A percentile compares a stretch with the other conserved stretches of the same genome.
Conservation (phyloP, 2,113 vertebrate species). For the Meles meles region DNA sequence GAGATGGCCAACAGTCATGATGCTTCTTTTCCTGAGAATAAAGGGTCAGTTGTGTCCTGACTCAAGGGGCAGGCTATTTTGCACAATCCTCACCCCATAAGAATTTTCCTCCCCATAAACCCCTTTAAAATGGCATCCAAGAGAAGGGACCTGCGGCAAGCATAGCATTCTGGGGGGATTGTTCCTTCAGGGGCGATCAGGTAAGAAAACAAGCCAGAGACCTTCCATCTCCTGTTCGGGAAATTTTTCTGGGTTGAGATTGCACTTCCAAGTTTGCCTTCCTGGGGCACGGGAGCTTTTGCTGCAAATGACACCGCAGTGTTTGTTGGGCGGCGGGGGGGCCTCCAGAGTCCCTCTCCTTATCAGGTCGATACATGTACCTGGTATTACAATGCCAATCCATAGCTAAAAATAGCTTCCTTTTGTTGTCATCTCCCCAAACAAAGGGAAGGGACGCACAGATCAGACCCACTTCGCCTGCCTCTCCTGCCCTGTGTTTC, state of each 20-base stretch:
- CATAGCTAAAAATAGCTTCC: conserved; percentile 67
- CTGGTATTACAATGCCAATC: conserved; percentile 60
- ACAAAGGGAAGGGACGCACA: conserved; percentile 26
- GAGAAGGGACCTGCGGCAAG: neutral
- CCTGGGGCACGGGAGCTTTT: neutral
- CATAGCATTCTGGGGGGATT: neutral
- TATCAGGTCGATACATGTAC: conserved; percentile 52
- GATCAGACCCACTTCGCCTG: neutral
- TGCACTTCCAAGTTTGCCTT: conserved; percentile 10
- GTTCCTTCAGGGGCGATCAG: neutral
- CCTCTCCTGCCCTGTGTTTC: conserved; percentile 17
- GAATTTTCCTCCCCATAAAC: neutral
- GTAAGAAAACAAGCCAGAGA: neutral
- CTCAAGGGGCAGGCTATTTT: neutral
- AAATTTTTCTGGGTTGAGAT: neutral
- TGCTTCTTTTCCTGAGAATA: neutral
- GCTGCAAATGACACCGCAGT: neutral
- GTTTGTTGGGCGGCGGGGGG: neutral
- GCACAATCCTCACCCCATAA: neutral
- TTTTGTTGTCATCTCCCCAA: conserved; percentile 52
- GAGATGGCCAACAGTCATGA: neutral
- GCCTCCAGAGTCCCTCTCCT: neutral
- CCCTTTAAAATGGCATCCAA: neutral
- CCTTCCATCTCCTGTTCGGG: rapidly evolving
- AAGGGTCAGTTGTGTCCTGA: neutral